Base-by-base conservation (phyloP, 2,113 vertebrate species). In the Archocentrus centrarchus region DNA sequence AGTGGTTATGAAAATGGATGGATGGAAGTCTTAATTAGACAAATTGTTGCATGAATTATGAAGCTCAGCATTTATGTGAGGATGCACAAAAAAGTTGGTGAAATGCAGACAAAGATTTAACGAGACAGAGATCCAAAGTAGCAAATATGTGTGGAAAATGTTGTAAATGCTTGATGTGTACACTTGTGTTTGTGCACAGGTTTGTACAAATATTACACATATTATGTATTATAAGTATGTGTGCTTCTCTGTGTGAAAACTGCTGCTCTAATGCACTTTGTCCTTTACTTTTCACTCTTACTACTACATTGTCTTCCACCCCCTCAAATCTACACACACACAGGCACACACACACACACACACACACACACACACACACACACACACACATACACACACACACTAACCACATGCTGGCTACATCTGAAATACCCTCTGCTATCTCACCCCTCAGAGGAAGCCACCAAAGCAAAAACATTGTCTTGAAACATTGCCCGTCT, bases 391-490 rank as follows among this genome's bases (percentile, higher is more conserved):
- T 32, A 39, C 22, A 3, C 62, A 27, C 22, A 7, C 66, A 15
- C 50, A 30, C 58, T 60, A 70, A 87, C 89, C 85, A 57, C 78
- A 81, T n/a, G 60, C 24, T 58, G 84, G 68, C 76, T 66, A 62
- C 61, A 66, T 77, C 55, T 86, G 32, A 90, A 88, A 86, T 59
- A 85, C 79, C 82, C 77, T 59, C 17, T 41, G 58, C 83, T 81
- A 59, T 85, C 76, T 89, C 53, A 68, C 9, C 58, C 58, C 88
- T 88, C 59, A 89, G 85, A 91, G 78, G 86, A 91, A 90, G 78
- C 85, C 62, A 81, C 76, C 20, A 85, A 60, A 73, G 82, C 77
- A 81, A 90, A 89, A 63, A 41, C 86, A 79, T 59, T 83, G 86
- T 89, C 35, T 86, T 78, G 20, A 64, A 78, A 32, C 66, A 14